Percentiles rank a stretch among this genome's conserved stretches.
Evolutionary conservation across 2,797 vertebrate genomes (phyloP).

Genomic region (Sardinella longiceps): DNA sequence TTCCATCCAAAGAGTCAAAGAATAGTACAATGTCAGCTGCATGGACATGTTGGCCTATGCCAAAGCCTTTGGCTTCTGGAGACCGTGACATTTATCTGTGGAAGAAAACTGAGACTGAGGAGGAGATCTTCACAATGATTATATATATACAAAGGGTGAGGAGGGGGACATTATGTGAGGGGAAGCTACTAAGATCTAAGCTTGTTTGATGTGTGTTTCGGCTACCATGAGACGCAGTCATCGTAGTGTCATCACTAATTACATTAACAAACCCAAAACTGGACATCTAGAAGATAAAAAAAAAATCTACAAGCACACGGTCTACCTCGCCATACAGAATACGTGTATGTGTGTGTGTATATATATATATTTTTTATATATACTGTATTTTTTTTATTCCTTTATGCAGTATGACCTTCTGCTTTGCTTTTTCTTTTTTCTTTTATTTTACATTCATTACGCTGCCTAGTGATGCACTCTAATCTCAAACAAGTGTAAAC

Average conservation of each 20-base stretch:
- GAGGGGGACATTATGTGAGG: conserved; percentile 37
- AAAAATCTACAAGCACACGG: conserved; percentile 35
- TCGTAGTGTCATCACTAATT: conserved; percentile 39
- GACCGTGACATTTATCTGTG: conserved; percentile 34
- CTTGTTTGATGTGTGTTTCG: conserved; percentile 26
- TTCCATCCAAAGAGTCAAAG: conserved; percentile 37
- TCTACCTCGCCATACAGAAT: not conserved
- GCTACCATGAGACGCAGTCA: conserved; percentile 34
- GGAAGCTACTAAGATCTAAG: conserved; percentile 35
- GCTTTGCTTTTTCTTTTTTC: conserved; percentile 20
- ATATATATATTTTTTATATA: conserved; percentile 32
- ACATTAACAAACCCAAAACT: conserved; percentile 47
- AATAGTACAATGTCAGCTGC: conserved; percentile 43
- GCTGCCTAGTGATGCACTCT: conserved; percentile 62
- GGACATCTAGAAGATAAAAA: conserved; percentile 31
- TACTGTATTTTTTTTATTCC: conserved; percentile 7
- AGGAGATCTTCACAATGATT: conserved; percentile 32
- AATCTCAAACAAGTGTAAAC: conserved; percentile 59
- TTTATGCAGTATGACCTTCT: conserved; percentile 22
- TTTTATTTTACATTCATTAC: conserved; percentile 64
- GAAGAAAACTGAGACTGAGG: conserved; percentile 14
- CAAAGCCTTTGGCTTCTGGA: conserved; percentile 36
- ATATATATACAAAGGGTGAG: conserved; percentile 49
- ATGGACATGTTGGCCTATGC: conserved; percentile 42
- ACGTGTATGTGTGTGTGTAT: conserved; percentile 25